Conservation (phyloP, 2,888 invertebrate species). For the Frankliniella intonsa region DNA sequence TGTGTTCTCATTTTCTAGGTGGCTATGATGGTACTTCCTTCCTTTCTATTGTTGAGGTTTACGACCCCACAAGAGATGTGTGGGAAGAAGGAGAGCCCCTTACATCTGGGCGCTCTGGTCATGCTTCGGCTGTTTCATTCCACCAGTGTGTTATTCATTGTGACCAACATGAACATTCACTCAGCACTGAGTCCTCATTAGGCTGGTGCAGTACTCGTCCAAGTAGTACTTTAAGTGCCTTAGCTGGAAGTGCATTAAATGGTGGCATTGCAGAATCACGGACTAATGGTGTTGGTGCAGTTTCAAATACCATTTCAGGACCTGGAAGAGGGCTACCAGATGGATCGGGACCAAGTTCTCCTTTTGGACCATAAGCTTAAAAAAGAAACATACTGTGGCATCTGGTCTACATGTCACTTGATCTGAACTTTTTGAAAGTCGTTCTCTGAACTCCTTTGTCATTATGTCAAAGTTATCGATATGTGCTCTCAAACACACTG, state of each 20-base stretch:
- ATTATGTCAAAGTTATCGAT: too few species aligned
- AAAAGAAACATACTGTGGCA: not conserved
- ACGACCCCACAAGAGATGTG: constrained; percentile 67
- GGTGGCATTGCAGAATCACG: not conserved
- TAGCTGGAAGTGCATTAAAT: not conserved
- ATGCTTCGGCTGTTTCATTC: constrained; percentile 86
- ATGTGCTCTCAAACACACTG: not conserved
- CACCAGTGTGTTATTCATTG: constrained; percentile 43
- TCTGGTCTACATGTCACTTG: not conserved
- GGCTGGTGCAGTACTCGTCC: not conserved
- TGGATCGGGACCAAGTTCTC: not conserved
- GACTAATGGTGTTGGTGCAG: constrained; percentile 3
- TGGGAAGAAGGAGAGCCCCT: constrained; percentile 76
- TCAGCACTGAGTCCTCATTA: not conserved
- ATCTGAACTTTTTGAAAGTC: not conserved
- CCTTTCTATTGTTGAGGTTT: constrained; percentile 81
- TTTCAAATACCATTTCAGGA: not conserved
- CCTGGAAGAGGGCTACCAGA: not conserved
- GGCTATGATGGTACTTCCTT: constrained; percentile 87
- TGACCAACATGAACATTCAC: not conserved
- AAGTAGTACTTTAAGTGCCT: not conserved
- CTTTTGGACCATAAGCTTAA: not conserved
- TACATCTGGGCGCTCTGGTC: constrained; percentile 82
- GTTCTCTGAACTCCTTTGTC: too few species aligned
- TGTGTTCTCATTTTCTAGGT: constrained; percentile 52